Base-by-base conservation (phyloP, 92 coral and sea anemone species). In the Paragorgia papillata region DNA sequence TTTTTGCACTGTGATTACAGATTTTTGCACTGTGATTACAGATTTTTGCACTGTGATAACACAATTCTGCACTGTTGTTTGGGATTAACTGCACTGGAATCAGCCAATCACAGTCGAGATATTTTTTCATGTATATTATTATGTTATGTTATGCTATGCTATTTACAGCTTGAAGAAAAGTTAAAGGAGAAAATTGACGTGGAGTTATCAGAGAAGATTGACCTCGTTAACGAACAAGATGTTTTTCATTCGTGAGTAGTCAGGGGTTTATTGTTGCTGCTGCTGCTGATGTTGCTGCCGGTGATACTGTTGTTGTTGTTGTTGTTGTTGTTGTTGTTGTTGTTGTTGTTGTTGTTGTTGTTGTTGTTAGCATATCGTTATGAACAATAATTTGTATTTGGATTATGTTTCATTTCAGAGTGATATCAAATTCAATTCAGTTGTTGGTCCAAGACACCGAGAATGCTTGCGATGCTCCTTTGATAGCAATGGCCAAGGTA, bases 361-460 rank as follows among this genome's bases (percentile, higher is more conserved):
- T n/a, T n/a, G n/a, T n/a, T n/a, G n/a, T n/a, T n/a, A n/a, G n/a
- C n/a, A n/a, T n/a, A n/a, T n/a, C n/a, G n/a, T n/a, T n/a, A n/a
- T n/a, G n/a, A n/a, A n/a, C n/a, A n/a, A n/a, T n/a, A n/a, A n/a
- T n/a, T n/a, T n/a, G n/a, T n/a, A n/a, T n/a, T n/a, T n/a, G n/a
- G n/a, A n/a, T 19, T 44, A 18, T 30, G 9, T 69, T 53, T 10
- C 26, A n/a, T 26, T 62, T 48, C 79, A 93, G 97, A 46, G 98
- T 94, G 30, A 92, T 94, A 70, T 94, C 98, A 70, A 94, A 91
- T 79, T 94, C 97, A 60, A 94, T 94, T 55, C 98, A 94, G 69
- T 84, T 94, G 55, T 83, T 94, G 22, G 98, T 94, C 0, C 98
- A 94, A 66, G 98, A 94, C 73, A 76, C 89, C 49, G 98, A 94